Conservation (phyloP, 2,113 vertebrate genomes). For the Progne subis region DNA sequence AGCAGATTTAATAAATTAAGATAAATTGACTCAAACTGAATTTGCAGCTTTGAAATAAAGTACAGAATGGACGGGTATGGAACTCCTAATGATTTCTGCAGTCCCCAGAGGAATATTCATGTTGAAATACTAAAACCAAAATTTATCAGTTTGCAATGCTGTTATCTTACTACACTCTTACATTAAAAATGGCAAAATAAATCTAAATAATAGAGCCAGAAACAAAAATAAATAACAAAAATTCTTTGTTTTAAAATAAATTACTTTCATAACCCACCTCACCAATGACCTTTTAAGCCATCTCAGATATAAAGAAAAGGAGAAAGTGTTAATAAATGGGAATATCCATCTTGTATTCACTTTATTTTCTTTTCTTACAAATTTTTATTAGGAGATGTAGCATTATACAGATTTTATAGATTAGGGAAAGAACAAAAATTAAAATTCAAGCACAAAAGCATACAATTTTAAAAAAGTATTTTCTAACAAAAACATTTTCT, state of each 20-base stretch:
- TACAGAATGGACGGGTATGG: neutral
- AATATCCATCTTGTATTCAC: neutral
- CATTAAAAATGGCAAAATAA: neutral
- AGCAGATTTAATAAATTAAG: neutral
- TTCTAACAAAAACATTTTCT: neutral
- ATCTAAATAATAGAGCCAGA: neutral
- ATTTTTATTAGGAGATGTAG: neutral
- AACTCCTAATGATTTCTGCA: neutral
- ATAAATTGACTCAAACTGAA: neutral
- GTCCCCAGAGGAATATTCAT: neutral
- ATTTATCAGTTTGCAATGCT: neutral
- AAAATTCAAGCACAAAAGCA: neutral
- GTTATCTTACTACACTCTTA: neutral
- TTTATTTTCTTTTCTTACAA: neutral
- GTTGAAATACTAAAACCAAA: neutral
- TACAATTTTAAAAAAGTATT: neutral
- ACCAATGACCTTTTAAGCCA: neutral
- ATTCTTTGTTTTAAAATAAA: neutral
- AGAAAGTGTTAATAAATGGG: neutral
- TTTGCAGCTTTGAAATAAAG: conserved; percentile 8
- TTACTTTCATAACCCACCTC: neutral
- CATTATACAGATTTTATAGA: neutral
- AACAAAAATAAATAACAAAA: neutral
- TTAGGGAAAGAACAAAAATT: neutral
- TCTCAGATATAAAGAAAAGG: neutral